These are phyloP conservation scores for Stichopus chloronotus DNA, from an alignment of 35 echinoderm and acorn worm genomes.

Conservation along the genomic window DNA sequence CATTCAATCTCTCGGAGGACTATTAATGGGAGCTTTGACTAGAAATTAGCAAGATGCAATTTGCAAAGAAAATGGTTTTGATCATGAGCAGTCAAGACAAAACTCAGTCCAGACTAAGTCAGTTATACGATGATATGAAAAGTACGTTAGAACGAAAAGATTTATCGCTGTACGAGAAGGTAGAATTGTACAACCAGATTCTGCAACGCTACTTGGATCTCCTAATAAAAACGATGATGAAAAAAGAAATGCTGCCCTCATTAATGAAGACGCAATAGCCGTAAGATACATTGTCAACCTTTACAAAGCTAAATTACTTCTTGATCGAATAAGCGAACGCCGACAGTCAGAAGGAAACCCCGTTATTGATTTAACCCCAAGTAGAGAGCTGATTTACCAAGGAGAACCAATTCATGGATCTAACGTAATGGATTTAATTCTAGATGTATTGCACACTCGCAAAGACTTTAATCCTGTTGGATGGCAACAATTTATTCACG, in stretches of 20 bases:
- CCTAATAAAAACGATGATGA: neutral
- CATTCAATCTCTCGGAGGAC: conserved; percentile 33
- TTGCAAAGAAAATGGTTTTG: conserved; percentile 32
- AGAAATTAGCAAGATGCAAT: conserved; percentile 1
- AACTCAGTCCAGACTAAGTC: neutral
- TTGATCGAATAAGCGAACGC: neutral
- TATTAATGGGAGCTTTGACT: conserved; percentile 14
- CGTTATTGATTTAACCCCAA: conserved; percentile 3
- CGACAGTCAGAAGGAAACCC: neutral
- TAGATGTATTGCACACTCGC: neutral
- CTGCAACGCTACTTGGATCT: conserved; percentile 33
- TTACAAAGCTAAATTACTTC: neutral
- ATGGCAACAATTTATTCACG: neutral
- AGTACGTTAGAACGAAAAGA: conserved; percentile 8
- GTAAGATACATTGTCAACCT: neutral
- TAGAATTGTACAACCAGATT: conserved; percentile 52
- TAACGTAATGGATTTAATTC: conserved; percentile 34
- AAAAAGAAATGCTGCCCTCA: neutral
- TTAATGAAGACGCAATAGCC: neutral
- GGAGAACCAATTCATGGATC: neutral
- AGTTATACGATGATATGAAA: conserved; percentile 29
- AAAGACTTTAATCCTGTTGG: conserved; percentile 37
- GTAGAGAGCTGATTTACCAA: neutral
- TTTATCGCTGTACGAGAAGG: conserved; percentile 31
- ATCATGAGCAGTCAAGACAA: conserved; percentile 21